Base-by-base conservation (phyloP, 2,888 invertebrate genomes). In the Raillietiella orientalis region DNA sequence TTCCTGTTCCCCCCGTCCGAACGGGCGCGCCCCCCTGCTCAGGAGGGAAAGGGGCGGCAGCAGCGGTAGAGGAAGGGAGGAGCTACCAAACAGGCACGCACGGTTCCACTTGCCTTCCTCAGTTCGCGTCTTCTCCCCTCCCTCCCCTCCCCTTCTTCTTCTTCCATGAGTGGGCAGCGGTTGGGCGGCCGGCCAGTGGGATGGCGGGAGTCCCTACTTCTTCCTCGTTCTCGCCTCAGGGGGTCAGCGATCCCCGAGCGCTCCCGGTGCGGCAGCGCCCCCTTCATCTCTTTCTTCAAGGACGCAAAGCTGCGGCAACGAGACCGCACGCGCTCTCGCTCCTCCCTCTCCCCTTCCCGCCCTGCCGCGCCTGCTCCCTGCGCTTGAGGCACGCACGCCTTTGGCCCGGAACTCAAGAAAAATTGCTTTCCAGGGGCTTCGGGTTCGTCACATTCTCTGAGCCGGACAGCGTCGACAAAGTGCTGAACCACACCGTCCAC, bases 361-460 rank as follows among this genome's bases (percentile, higher is more conserved):
- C 8, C 12, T 20, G 13, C 27, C 6, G 8, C 9, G 11, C 11
- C 10, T 25, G 24, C 24, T 24, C n/a, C 21, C 3, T 12, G 8
- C 23, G 8, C 26, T 24, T n/a, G 11, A 20, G 5, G 10, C 24
- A 10, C 26, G 10, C 22, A 5, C 4, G 21, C 21, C 13, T 4
- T 5, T 21, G n/a, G n/a, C n/a, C n/a, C n/a, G n/a, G 6, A 6
- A 8, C 19, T 19, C 19, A 26, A n/a, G n/a, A n/a, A n/a, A n/a
- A n/a, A 21, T 32, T 31, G 28, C 41, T 40, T 62, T 62, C 35
- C 67, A 87, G 87, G 62, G 93, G 93, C 47, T 96, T 96, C 53
- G 96, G 96, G 47, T 96, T 96, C 62, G 84, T 96, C 58, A 96
- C 93, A 53, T 96, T 90, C 58, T 71, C 74, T 53, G 90, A 93